A percentile compares a stretch with the other conserved stretches of the same genome.
Evolutionary conservation across 2,888 invertebrate genomes (phyloP).

Genomic region (Drosophila mimica): DNA sequence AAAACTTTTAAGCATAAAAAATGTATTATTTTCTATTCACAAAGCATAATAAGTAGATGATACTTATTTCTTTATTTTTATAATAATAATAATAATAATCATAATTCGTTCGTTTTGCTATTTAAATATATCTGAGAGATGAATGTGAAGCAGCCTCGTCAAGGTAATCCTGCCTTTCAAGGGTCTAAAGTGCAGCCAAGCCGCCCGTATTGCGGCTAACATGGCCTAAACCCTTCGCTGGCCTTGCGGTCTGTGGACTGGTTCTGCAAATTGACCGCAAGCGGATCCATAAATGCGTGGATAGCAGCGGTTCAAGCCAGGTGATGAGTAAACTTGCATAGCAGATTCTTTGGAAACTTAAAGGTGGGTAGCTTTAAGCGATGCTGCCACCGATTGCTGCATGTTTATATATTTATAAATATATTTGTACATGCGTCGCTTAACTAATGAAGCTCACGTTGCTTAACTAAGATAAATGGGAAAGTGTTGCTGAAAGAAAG

Average conservation of each 20-base stretch:
- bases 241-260: slow-evolving; percentile 32
- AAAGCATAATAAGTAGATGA: neutral
- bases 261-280: slow-evolving; percentile 42
- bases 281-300: slow-evolving; percentile 1
- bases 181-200: slow-evolving; percentile 11
- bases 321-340: neutral
- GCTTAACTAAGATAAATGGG: slow-evolving; percentile 1
- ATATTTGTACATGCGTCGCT: neutral
- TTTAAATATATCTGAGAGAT: slow-evolving; percentile 8
- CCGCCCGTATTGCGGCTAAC: neutral
- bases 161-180: slow-evolving; percentile 27
- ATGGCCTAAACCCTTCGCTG: slow-evolving; percentile 4
- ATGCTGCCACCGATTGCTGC: neutral
- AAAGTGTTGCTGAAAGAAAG: neutral
- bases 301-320: neutral
- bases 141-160: slow-evolving; percentile 11
- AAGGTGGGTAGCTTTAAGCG: slow-evolving; percentile 12
- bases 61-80: neutral
- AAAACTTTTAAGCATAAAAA: too few relatives aligned
- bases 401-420: neutral
- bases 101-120: neutral
- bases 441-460: slow-evolving; percentile 5
- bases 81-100: neutral
- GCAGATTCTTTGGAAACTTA: neutral
- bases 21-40: neutral